A percentile compares a stretch with the other conserved stretches of the same genome.
Evolutionary conservation across 2,797 vertebrate species (phyloP).

Genomic region (Gouania willdenowi): DNA sequence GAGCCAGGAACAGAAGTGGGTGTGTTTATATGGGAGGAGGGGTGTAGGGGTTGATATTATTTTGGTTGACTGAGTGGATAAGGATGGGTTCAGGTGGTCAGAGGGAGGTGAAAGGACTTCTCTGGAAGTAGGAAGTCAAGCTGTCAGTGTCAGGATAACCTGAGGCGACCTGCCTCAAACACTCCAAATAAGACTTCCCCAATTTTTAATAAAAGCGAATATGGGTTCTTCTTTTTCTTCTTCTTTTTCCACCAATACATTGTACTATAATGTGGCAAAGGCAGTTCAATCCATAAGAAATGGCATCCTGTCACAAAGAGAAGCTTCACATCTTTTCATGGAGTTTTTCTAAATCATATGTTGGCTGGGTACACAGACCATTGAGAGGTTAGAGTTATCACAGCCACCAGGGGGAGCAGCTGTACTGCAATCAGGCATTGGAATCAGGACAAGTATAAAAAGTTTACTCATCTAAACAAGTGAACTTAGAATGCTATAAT

Average conservation of each 20-base stretch:
- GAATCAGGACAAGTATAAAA: too few species aligned
- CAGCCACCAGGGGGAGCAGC: conserved; percentile 66
- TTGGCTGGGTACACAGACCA: too few species aligned
- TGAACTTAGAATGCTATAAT: too few species aligned
- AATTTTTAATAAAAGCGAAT: too few species aligned
- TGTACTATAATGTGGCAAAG: too few species aligned
- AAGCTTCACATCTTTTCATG: too few species aligned
- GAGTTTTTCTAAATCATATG: too few species aligned
- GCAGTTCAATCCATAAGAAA: too few species aligned
- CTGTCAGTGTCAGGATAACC: background rate
- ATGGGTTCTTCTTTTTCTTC: too few species aligned
- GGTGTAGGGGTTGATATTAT: background rate
- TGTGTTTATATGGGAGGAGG: conserved; percentile 1
- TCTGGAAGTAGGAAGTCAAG: conserved; percentile 1
- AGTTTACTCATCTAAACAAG: too few species aligned
- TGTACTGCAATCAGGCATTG: conserved; percentile 23
- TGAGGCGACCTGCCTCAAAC: background rate
- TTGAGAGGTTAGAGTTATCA: conserved; percentile 3
- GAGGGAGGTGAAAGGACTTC: conserved; percentile 21
- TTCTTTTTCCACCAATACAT: too few species aligned
- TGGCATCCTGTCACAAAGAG: too few species aligned
- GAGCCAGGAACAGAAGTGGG: conserved; percentile 25
- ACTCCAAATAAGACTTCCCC: background rate
- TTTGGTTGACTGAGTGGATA: conserved; percentile 31
- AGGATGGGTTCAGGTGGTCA: conserved; percentile 44